Evolutionary conservation across 35 echinoderm and acorn worm species (phyloP), one percentile per base, ranked within the genome.

Genomic region (Patiria miniata): DNA sequence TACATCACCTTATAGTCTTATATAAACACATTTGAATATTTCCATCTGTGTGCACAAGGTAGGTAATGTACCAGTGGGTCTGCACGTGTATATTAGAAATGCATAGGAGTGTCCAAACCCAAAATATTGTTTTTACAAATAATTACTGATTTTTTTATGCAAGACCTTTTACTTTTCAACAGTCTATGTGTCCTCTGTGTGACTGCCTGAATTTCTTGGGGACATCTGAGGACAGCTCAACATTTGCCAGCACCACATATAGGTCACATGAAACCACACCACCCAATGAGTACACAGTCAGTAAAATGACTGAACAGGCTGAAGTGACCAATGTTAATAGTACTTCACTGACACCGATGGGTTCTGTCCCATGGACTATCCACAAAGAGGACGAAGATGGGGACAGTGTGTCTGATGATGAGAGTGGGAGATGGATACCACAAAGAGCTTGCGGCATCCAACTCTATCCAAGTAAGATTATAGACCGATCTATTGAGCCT

Each of bases 361-460:
- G 2, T 3, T 26, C 19, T 26, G 26, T 8, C 3, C 65, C 30
- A 0, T 73, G 65, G 65, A 28, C 65, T 7, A 73, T 73, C 34
- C 21, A 34, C 1, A 73, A 30, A 34, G 14, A 22, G 14, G 65
- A 73, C 34, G 65, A 26, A 80, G 78, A 51, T 47, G 78, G 78
- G 17, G 78, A 80, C n/a, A 38, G 14, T 38, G 39, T 80, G 15
- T 51, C 37, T 40, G 42, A 80, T 51, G 42, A 80, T 15, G 23
- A 50, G 3, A 40, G 78, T 0, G 42, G 37, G 32, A 51, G 78
- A 40, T 80, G 40, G 42, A 82, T 30, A 29, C 40, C 51, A 56
- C 42, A 44, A 33, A 44, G 80, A 51, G 80, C 80, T 0, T 84
- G 82, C 59, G 82, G 82, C 19, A 18, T 84, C 9, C 82, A 84